Base-by-base conservation (phyloP, 2,888 invertebrate species). In the Ctena decussata region DNA sequence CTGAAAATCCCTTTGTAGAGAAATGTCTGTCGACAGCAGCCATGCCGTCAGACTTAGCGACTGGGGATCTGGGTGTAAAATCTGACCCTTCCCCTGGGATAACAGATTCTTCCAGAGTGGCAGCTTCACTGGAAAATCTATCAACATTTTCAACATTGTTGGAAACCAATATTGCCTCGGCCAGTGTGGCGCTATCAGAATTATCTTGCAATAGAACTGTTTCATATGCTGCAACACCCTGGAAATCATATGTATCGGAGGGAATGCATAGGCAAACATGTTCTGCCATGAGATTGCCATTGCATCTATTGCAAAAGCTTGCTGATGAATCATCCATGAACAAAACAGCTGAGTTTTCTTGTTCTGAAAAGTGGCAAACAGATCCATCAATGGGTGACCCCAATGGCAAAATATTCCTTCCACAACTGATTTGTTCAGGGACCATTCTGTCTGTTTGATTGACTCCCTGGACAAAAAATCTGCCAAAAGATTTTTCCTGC, bases 261-360 rank as follows among this genome's bases (percentile, higher is more conserved):
- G 49, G n/a, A 49, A 49, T 77, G 82, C 82, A 27, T 32, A n/a
- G 2, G 80, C 86, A 74, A 77, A 80, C 79, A 86, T 76, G 6
- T 69, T 44, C 41, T 77, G 77, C 86, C 80, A 86, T 11, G 60
- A 41, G 27, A 86, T 84, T 71, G 80, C 37, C 39, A 86, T 32
- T 0, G 86, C 86, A 77, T 83, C 83, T 69, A 57, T 21, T 70
- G 82, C 77, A 24, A 46, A n/a, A 37, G 79, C 83, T 35, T 74
- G 70, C 32, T 69, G 79, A 32, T 79, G 74, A n/a, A 60, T 65
- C 15, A 27, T 65, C 84, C 84, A 84, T 37, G 30, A n/a, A n/a
- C n/a, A n/a, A n/a, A n/a, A n/a, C n/a, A n/a, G n/a, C n/a, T n/a
- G n/a, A n/a, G n/a, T n/a, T n/a, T n/a, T n/a, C n/a, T n/a, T n/a